Evolutionary conservation across 2,888 invertebrate species (phyloP), one percentile per base, ranked within the genome.

Genomic region (Eudemis profundana): DNA sequence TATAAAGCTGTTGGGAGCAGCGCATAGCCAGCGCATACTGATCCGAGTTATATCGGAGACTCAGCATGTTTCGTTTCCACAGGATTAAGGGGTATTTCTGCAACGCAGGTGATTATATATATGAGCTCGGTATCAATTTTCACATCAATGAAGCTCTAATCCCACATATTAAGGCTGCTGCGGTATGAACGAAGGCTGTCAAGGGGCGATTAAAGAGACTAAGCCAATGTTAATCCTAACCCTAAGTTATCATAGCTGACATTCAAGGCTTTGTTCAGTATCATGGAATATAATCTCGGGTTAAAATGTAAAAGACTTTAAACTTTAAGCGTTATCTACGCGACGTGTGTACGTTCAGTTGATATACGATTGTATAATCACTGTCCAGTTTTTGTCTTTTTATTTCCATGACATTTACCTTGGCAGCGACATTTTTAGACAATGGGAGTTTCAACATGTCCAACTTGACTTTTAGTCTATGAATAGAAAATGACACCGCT

Each of bases 121-220:
- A 73, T 71, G 70, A 73, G 76, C 74, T 77, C 74, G 74, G 74
- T 83, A 84, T 85, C 85, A 78, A 76, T 85, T 85, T 85, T 77
- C 84, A 83, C 85, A 84, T 81, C 82, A 85, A 81, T 81, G 84
- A 83, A 80, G 76, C 74, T 68, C 72, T 86, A 86, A 87, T 85
- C 83, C 78, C 70, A 66, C 73, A 72, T 74, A 71, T 79, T 67
- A 66, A 66, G 61, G 61, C 63, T 65, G 67, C 59, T 65, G 62
- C 57, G 61, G 63, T 59, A 23, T 70, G 82, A 86, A 81, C 83
- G 82, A 86, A 82, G 75, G 78, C 81, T 86, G 86, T 81, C 83
- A 78, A 72, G 73, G 74, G 71, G 76, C 78, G 85, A 84, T 84
- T 84, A 85, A 71, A 71, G 61, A 73, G 77, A 75, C 73, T 73